Conservation (phyloP, 2,888 invertebrate species). For the Erebia ligea region DNA sequence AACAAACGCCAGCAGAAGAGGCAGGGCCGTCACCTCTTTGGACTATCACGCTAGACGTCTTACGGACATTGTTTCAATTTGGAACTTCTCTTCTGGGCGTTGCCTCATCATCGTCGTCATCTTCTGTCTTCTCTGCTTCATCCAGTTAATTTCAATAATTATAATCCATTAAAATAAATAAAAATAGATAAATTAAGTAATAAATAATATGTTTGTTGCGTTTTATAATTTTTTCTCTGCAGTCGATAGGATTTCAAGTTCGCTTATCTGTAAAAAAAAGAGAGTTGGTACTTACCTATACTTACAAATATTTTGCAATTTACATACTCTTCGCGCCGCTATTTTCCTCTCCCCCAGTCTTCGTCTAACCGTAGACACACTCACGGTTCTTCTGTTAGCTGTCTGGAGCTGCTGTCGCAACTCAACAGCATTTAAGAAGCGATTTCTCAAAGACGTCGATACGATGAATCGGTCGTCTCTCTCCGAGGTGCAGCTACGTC, state of each 20-base stretch:
- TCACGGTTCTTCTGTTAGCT: too few relatives aligned
- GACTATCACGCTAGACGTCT: slow-evolving; percentile 67
- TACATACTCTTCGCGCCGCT: too few relatives aligned
- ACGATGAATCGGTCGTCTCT: too few relatives aligned
- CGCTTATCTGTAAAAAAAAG: slow-evolving; percentile 57
- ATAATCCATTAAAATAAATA: slow-evolving; percentile 33
- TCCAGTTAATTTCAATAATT: slow-evolving; percentile 33
- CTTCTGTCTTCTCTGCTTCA: slow-evolving; percentile 34
- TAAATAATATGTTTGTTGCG: neutral
- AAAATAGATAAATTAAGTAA: slow-evolving; percentile 24
- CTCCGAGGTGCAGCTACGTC: too few relatives aligned
- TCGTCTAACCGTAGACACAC: too few relatives aligned
- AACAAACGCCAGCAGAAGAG: slow-evolving; percentile 6
- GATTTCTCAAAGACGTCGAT: too few relatives aligned
- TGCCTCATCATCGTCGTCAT: slow-evolving; percentile 55
- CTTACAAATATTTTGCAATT: too few relatives aligned
- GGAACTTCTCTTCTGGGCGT: slow-evolving; percentile 61
- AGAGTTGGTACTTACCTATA: neutral
- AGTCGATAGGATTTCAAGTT: slow-evolving; percentile 60
- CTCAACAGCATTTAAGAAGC: too few relatives aligned
- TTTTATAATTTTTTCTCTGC: slow-evolving; percentile 51
- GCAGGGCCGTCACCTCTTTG: slow-evolving; percentile 54
- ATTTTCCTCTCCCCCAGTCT: too few relatives aligned
- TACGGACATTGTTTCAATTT: slow-evolving; percentile 66
- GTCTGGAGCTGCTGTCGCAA: too few relatives aligned